Evolutionary conservation across 2,113 vertebrate species (phyloP), one percentile per base, ranked within the genome.

Genomic region (Xenopus borealis): DNA sequence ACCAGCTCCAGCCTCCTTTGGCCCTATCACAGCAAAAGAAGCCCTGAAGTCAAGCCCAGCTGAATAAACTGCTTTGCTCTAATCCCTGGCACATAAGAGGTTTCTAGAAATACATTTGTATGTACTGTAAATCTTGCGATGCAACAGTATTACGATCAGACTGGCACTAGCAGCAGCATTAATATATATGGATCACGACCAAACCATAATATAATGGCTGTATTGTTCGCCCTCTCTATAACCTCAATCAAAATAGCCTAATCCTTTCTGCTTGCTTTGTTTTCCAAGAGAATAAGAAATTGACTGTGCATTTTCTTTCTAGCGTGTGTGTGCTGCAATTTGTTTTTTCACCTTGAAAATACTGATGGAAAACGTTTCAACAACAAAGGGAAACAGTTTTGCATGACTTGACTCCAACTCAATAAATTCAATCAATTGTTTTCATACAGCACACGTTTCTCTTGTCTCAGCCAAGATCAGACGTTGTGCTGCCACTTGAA

Each of bases 271-370:
- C 58, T 61, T 61, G 18, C 20, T 61, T 61, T 61, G 20, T 61
- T 61, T 23, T 61, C 18, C 18, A 23, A 12, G 10, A 20, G 55
- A 17, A 58, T 58, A 18, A 58, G 55, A 61, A 23, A 61, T 27
- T 61, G 58, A 9, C 20, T 61, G 18, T 27, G 58, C 20, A 61
- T 61, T 61, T 61, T 61, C 58, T 23, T 61, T 61, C 58, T 61
- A 55, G 14, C 53, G 16, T 55, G 17, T 55, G 17, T 55, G 53
- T 55, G 9, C 4, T 58, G 55, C 55, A 61, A 23, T 20, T 61
- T 61, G 58, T 61, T 61, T 61, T 61, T 61, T 27, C 13, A 10
- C 58, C 20, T 20, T 61, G 58, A 61, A 61, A 23, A 61, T 20
- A 61, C 19, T 20, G 19, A 20, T 61, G 19, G 58, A 61, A 55